A percentile compares a stretch with the other conserved stretches of the same genome.
Conservation (phyloP, 2,888 invertebrate species). For the Caradrina clavipalpis region DNA sequence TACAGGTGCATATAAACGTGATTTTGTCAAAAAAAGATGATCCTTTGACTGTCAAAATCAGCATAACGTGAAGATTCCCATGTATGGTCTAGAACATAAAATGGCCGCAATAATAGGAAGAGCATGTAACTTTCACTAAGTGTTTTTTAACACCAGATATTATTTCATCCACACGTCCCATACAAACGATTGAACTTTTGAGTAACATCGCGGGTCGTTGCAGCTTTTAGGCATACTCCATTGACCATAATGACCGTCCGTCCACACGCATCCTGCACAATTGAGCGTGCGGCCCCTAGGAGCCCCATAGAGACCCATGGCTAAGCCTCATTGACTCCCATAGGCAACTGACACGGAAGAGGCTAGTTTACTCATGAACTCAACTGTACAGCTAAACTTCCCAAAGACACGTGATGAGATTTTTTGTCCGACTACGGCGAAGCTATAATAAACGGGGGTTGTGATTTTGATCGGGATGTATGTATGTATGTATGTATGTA, state of each 20-base stretch:
- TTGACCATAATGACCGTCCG: constrained; percentile 2
- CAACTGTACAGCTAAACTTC: not conserved
- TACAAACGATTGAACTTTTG: not conserved
- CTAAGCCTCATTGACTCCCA: constrained; percentile 3
- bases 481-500: too few relatives aligned
- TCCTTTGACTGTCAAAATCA: too few relatives aligned
- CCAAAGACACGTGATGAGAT: not conserved
- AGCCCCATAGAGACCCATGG: not conserved
- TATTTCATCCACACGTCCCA: too few relatives aligned
- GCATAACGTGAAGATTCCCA: too few relatives aligned
- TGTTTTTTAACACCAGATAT: too few relatives aligned
- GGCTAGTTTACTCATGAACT: not conserved
- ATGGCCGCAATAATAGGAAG: too few relatives aligned
- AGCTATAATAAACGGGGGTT: too few relatives aligned
- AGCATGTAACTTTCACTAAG: too few relatives aligned
- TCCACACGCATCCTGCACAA: not conserved
- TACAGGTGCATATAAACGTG: too few relatives aligned
- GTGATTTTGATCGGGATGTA: too few relatives aligned
- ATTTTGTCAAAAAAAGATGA: too few relatives aligned
- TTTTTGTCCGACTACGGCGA: not conserved
- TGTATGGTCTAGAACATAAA: too few relatives aligned
- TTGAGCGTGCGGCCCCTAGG: not conserved
- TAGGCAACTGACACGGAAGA: not conserved
- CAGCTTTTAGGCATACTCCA: not conserved
- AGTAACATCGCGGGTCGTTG: not conserved